Conservation (phyloP, 2,888 invertebrate species). For the Ormyrus nitidulus region DNA sequence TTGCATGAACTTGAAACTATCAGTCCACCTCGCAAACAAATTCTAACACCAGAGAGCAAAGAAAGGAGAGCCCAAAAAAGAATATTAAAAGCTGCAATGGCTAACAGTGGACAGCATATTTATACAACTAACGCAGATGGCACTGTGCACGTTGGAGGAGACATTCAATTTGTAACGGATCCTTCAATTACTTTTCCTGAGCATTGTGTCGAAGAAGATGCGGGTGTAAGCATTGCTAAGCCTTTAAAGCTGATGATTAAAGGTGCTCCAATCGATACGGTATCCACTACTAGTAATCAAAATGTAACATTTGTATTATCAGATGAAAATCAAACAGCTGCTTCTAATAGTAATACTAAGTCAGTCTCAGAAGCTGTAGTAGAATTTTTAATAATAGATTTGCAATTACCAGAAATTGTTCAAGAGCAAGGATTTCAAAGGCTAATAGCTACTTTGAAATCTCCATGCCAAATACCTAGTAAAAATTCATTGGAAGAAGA, state of each 20-base stretch:
- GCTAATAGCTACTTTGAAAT: constrained; percentile 74
- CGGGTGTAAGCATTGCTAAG: constrained; percentile 60
- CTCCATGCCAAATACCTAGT: constrained; percentile 76
- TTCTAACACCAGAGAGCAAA: constrained; percentile 68
- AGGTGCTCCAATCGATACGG: constrained; percentile 52
- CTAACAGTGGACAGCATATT: constrained; percentile 68
- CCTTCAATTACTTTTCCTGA: constrained; percentile 69
- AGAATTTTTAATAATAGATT: constrained; percentile 75
- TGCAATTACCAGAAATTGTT: constrained; percentile 75
- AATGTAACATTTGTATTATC: constrained; percentile 71
- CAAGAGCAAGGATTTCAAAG: constrained; percentile 76
- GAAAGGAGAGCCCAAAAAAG: constrained; percentile 70
- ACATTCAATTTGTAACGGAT: constrained; percentile 73
- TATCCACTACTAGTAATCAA: constrained; percentile 57
- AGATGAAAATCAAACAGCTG: constrained; percentile 66
- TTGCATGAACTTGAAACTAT: constrained; percentile 71
- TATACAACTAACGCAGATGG: constrained; percentile 74
- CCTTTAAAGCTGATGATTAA: constrained; percentile 69
- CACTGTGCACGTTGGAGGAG: constrained; percentile 73
- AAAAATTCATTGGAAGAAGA: constrained; percentile 75
- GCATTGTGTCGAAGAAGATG: constrained; percentile 68
- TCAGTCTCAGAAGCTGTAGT: constrained; percentile 75
- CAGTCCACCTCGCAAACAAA: constrained; percentile 69
- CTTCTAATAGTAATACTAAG: constrained; percentile 65
- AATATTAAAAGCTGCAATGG: constrained; percentile 67